Conservation (phyloP, 2,888 invertebrate genomes). For the Dinocampus coccinellae region DNA sequence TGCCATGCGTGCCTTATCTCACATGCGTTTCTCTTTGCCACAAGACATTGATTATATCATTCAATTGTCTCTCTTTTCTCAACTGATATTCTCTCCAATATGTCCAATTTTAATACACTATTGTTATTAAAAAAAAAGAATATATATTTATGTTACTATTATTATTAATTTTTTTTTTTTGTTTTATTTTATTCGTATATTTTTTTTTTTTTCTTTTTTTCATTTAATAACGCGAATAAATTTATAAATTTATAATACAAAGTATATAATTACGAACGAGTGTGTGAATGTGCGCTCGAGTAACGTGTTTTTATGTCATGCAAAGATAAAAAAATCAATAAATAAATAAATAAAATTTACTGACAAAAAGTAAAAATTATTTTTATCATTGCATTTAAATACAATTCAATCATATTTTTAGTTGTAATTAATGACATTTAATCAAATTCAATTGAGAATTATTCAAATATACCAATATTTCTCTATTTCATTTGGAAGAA, state of each 20-base stretch:
- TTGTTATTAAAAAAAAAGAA: no score
- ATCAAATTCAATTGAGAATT: neutral
- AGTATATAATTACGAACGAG: neutral
- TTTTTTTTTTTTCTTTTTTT: slow-evolving; percentile 1
- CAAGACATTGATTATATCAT: neutral
- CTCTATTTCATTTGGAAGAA: neutral
- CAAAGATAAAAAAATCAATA: slow-evolving; percentile 18
- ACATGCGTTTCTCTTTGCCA: neutral
- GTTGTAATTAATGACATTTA: neutral
- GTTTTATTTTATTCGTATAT: neutral
- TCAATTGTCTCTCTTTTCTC: neutral
- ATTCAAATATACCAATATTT: neutral
- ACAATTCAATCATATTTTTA: neutral
- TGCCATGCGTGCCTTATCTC: neutral
- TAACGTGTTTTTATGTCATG: slow-evolving; percentile 16
- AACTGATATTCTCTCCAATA: neutral
- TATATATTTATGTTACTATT: no score
- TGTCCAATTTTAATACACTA: neutral
- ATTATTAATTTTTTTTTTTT: neutral
- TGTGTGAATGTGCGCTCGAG: neutral
- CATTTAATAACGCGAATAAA: neutral
- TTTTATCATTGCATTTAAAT: neutral
- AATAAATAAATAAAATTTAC: slow-evolving; percentile 1
- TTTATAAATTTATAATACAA: slow-evolving; percentile 7
- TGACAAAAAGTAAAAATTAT: neutral